phyloP scores from a whole-genome alignment of 1,140 invertebrate genomes.

The Oncopeltus fasciatus region DNA sequence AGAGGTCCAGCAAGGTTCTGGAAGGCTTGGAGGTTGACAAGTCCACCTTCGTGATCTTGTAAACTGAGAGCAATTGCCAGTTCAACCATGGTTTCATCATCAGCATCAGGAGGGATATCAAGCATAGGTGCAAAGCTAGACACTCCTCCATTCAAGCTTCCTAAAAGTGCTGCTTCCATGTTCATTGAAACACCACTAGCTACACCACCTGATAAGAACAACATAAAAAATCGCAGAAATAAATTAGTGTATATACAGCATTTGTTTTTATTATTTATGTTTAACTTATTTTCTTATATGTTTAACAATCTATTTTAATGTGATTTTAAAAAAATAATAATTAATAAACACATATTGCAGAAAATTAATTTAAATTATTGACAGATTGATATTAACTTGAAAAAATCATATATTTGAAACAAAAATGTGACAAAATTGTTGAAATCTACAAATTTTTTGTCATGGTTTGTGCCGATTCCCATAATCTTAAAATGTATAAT shows the following conservation, averaged over 20 bases:
- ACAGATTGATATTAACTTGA: background rate
- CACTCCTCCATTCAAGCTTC: conserved; percentile 25
- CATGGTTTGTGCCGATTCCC: too few relatives aligned
- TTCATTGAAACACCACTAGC: conserved; percentile 25
- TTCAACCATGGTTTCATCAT: conserved; percentile 92
- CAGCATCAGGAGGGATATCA: conserved; percentile 78
- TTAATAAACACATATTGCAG: too few relatives aligned
- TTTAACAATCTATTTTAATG: too few relatives aligned
- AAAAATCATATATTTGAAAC: background rate
- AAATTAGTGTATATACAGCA: too few relatives aligned
- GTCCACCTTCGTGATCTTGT: conserved; percentile 51
- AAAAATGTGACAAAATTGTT: too few relatives aligned
- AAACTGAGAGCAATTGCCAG: conserved; percentile 87
- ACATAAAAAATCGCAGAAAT: too few relatives aligned
- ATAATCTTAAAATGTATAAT: too few relatives aligned
- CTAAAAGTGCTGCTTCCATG: conserved; percentile 42
- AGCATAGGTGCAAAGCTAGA: conserved; percentile 56
- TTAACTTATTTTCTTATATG: too few relatives aligned
- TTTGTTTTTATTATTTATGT: too few relatives aligned
- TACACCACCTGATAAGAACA: conserved; percentile 21
- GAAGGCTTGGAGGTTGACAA: conserved; percentile 31
- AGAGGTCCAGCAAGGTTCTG: conserved; percentile 34
- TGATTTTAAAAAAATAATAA: too few relatives aligned
- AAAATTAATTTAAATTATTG: too few relatives aligned
- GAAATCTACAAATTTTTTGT: too few relatives aligned